Evolutionary conservation across 1,140 invertebrate genomes (phyloP).

Genomic region (Aphidius gifuensis): DNA sequence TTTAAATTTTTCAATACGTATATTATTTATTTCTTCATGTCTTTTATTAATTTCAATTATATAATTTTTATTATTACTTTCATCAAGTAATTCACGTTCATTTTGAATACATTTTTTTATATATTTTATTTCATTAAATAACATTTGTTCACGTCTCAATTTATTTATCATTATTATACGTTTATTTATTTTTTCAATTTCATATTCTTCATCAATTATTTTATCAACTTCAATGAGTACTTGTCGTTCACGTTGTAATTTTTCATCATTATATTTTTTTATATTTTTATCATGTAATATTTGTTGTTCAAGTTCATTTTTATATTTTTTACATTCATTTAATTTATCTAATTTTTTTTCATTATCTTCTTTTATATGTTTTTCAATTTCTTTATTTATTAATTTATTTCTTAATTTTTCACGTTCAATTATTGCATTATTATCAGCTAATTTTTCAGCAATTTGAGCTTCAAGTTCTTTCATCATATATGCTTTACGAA

Average conservation of each 20-base stretch:
- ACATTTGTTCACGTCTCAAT: conserved; percentile 25
- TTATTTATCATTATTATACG: conserved; percentile 22
- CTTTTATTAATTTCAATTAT: conserved; percentile 27
- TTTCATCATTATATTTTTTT: conserved; percentile 17
- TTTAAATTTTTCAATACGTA: conserved; percentile 20
- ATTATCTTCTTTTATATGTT: conserved; percentile 15
- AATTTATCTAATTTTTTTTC: neutral
- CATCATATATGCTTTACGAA: conserved; percentile 39
- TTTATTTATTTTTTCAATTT: conserved; percentile 18
- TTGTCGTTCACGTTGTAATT: conserved; percentile 31
- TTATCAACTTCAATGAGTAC: conserved; percentile 32
- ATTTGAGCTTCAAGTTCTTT: conserved; percentile 39
- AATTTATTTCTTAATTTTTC: conserved; percentile 25
- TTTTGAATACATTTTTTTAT: conserved; percentile 1
- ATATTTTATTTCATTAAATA: conserved; percentile 24
- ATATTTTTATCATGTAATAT: conserved; percentile 29
- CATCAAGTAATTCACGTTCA: neutral
- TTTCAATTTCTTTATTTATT: conserved; percentile 12
- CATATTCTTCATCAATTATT: conserved; percentile 30
- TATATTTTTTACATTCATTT: conserved; percentile 24
- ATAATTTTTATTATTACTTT: conserved; percentile 21
- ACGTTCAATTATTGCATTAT: conserved; percentile 25
- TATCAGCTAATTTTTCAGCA: conserved; percentile 30
- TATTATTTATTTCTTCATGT: conserved; percentile 23
- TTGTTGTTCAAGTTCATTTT: conserved; percentile 31